phyloP scores from a whole-genome alignment of 35 echinoderm and acorn worm species.

The Nesometra sesokonis region DNA sequence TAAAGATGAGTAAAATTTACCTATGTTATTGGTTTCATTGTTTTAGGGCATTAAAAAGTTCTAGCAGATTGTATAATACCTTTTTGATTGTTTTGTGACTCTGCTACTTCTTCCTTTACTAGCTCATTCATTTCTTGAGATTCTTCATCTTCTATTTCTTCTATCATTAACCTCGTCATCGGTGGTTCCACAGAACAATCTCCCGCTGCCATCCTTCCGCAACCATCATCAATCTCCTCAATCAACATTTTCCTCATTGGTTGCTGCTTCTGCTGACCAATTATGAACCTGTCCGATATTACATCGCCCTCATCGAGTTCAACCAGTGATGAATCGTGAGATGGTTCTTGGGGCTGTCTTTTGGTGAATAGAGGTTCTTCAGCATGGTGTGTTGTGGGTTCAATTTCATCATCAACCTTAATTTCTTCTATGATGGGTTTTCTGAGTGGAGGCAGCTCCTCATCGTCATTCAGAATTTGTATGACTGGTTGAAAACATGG shows the following conservation, averaged over 20 bases:
- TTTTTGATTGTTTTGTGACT: not conserved
- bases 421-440: not conserved
- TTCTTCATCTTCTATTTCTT: not conserved
- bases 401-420: not conserved
- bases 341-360: not conserved
- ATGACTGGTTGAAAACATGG: not conserved
- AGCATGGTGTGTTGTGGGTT: not conserved
- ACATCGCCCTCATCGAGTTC: not conserved
- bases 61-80: not conserved
- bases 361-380: not conserved
- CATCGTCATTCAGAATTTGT: not conserved
- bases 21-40: not conserved
- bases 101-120: conserved; percentile 7
- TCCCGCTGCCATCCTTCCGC: not conserved
- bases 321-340: not conserved
- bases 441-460: not conserved
- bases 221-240: conserved; percentile 30
- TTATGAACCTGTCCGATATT: not conserved
- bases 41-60: too few species aligned
- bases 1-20: too few species aligned
- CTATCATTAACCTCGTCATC: not conserved
- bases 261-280: not conserved
- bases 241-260: conserved; percentile 41
- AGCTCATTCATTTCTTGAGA: not conserved
- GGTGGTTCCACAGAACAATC: not conserved